Conservation (phyloP, 2,797 vertebrate species). For the Pseudocheirus occidentalis region DNA sequence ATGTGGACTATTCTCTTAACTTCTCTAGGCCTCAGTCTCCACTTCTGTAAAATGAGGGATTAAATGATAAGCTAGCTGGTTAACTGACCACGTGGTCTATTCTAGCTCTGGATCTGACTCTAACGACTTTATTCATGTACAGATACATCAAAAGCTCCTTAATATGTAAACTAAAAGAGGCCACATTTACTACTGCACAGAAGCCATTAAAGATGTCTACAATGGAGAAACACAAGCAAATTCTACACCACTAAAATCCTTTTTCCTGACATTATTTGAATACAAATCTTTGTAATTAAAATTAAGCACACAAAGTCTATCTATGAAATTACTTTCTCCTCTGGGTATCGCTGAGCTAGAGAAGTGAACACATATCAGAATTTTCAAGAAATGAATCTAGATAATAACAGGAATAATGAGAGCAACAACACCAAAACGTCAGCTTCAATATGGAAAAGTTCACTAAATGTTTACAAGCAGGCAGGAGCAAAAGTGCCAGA, state of each 20-base stretch:
- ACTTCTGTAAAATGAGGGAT: neutral
- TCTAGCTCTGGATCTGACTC: neutral
- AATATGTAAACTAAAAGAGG: conserved; percentile 22
- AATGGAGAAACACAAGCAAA: conserved; percentile 23
- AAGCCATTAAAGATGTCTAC: conserved; percentile 1
- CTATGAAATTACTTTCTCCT: conserved; percentile 28
- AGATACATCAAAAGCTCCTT: conserved; percentile 37
- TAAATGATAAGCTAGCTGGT: neutral
- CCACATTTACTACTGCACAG: conserved; percentile 11
- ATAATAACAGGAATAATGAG: conserved; percentile 36
- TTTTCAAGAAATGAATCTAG: conserved; percentile 49
- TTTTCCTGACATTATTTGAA: conserved; percentile 1
- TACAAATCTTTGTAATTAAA: conserved; percentile 49
- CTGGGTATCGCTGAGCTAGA: neutral
- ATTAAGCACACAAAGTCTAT: conserved; percentile 16
- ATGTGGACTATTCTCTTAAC: neutral
- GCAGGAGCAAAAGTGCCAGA: neutral
- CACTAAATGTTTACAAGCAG: neutral
- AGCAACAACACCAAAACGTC: neutral
- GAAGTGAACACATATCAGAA: conserved; percentile 13
- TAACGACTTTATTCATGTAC: neutral
- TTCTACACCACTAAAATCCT: conserved; percentile 47
- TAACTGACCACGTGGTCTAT: neutral
- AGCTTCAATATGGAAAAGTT: neutral
- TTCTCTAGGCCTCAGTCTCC: neutral